Evolutionary conservation across 2,797 vertebrate species (phyloP).

Genomic region (Acestrorhynchus altus): DNA sequence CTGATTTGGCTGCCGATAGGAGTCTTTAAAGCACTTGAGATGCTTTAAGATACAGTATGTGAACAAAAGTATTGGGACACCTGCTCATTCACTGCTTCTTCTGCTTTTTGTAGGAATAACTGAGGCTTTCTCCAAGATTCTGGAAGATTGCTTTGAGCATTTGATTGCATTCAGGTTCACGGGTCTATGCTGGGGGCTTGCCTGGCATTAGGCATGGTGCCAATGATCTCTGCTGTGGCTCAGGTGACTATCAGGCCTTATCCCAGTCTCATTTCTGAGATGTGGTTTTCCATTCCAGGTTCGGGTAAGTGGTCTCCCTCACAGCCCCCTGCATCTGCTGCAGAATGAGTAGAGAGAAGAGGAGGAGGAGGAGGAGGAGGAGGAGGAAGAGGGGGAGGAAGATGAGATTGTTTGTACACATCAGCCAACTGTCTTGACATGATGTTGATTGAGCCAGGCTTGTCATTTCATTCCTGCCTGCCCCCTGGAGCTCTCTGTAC

Average conservation of each 20-base stretch:
- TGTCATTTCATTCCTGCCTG: slow-evolving; percentile 77
- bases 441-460: slow-evolving; percentile 81
- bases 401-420: slow-evolving; percentile 79
- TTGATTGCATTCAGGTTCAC: too few species aligned
- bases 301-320: slow-evolving; percentile 35
- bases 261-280: not conserved
- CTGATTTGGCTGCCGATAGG: too few species aligned
- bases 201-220: too few species aligned
- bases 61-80: too few species aligned
- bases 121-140: too few species aligned
- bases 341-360: slow-evolving; percentile 40
- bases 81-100: too few species aligned
- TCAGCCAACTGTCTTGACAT: slow-evolving; percentile 79
- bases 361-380: slow-evolving; percentile 51
- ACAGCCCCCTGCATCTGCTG: slow-evolving; percentile 28
- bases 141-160: too few species aligned
- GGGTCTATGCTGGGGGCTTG: too few species aligned
- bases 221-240: not conserved
- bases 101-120: too few species aligned
- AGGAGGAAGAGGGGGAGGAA: slow-evolving; percentile 55
- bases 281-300: slow-evolving; percentile 34
- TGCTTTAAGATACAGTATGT: too few species aligned
- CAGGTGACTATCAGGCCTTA: not conserved
- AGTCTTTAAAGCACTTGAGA: too few species aligned
- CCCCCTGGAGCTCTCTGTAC: slow-evolving; percentile 75